Percentiles rank a stretch among this genome's conserved stretches.
phyloP scores from a whole-genome alignment of 2,888 invertebrate genomes.

The Nephrocerus scutellatus region DNA sequence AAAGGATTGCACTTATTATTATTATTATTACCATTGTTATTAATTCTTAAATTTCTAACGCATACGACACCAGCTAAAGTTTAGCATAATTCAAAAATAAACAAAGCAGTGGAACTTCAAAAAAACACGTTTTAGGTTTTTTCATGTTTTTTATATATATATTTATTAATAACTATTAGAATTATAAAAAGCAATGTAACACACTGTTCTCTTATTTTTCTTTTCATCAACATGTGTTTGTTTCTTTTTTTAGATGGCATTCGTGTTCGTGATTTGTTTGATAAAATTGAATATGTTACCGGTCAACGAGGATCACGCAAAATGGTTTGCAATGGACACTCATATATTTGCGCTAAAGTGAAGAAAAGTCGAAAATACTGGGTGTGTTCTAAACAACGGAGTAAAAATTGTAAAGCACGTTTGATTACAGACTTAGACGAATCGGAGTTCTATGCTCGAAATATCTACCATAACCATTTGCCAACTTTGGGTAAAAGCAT shows the following conservation, averaged over 20 bases:
- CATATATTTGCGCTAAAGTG: conserved; percentile 37
- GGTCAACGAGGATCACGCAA: conserved; percentile 40
- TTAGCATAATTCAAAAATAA: no score
- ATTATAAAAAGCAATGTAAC: no score
- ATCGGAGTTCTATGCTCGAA: conserved; percentile 30
- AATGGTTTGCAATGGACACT: conserved; percentile 32
- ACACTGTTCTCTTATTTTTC: no score
- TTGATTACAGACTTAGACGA: conserved; percentile 34
- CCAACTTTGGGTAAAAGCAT: no score
- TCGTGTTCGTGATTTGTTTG: conserved; percentile 14
- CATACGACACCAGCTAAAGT: no score
- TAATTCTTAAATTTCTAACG: no score
- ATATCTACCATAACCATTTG: conserved; percentile 34
- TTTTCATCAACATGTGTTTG: conserved; percentile 4
- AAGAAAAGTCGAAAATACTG: conserved; percentile 38
- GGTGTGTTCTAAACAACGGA: conserved; percentile 40
- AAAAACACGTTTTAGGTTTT: no score
- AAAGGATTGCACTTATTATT: no score
- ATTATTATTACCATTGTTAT: no score
- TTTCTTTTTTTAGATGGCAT: conserved; percentile 4
- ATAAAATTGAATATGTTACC: conserved; percentile 28
- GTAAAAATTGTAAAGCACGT: conserved; percentile 38
- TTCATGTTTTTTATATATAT: no score
- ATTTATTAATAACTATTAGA: neutral
- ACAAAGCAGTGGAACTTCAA: no score